phyloP scores from a whole-genome alignment of 2,113 vertebrate species.

The Alethe diademata region DNA sequence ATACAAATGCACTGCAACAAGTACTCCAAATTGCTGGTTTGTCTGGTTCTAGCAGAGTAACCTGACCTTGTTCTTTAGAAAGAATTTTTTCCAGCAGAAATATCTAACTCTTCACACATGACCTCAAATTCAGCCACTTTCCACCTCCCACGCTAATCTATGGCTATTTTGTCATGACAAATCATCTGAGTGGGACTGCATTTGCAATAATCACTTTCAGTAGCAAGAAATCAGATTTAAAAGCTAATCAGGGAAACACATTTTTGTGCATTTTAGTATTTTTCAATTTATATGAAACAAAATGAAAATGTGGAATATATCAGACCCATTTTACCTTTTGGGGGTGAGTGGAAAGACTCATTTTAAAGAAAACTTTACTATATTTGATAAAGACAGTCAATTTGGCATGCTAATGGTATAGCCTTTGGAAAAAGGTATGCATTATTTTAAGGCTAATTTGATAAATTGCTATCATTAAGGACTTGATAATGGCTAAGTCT shows the following conservation, averaged over 20 bases:
- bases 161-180: neutral
- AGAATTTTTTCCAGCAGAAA: neutral
- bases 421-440: neutral
- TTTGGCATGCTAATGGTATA: neutral
- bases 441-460: neutral
- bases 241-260: neutral
- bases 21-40: neutral
- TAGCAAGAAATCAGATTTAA: neutral
- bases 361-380: neutral
- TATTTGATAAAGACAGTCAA: neutral
- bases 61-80: neutral
- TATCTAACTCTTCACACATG: neutral
- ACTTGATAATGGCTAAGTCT: neutral
- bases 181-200: neutral
- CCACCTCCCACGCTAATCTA: neutral
- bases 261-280: neutral
- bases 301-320: neutral
- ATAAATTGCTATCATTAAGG: constrained; percentile 10
- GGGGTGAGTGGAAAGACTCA: neutral
- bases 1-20: neutral
- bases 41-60: neutral
- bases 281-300: neutral
- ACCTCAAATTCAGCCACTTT: neutral
- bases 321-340: neutral
- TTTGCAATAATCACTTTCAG: neutral